Percentiles rank a stretch among this genome's conserved stretches.
Evolutionary conservation across 2,113 vertebrate species (phyloP).

Genomic region (Nematolebias whitei): DNA sequence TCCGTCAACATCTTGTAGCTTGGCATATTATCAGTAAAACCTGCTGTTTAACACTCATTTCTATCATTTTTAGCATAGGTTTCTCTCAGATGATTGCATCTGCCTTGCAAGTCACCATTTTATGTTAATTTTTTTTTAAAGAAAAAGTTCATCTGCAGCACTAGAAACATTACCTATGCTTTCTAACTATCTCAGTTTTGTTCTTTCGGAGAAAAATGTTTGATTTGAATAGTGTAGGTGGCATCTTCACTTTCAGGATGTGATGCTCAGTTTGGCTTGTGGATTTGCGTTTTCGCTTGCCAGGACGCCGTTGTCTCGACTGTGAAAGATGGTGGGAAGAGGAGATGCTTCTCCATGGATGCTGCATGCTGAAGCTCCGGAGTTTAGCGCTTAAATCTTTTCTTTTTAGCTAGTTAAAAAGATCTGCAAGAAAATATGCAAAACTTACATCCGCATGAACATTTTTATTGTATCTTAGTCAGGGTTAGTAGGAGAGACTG

Average conservation of each 20-base stretch:
- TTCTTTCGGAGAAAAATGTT: background rate
- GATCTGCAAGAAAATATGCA: background rate
- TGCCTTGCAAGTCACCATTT: background rate
- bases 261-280: slow-evolving; percentile 6
- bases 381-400: background rate
- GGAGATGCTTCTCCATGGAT: slow-evolving; percentile 2
- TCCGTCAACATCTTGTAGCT: no score
- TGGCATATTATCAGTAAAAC: no score
- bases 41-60: no score
- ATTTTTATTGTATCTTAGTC: background rate
- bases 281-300: slow-evolving; percentile 8
- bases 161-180: background rate
- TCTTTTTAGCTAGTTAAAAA: background rate
- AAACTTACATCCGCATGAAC: background rate
- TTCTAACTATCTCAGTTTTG: background rate
- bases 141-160: no score
- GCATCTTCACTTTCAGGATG: slow-evolving; percentile 4
- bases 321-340: slow-evolving; percentile 10
- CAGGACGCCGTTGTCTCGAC: background rate
- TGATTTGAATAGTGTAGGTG: slow-evolving; percentile 12
- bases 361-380: background rate
- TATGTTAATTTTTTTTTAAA: no score
- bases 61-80: no score
- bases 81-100: no score
- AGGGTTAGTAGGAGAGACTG: no score